These are phyloP conservation scores for Carassius auratus DNA, from an alignment of 2,113 vertebrate genomes.

Conservation along the genomic window DNA sequence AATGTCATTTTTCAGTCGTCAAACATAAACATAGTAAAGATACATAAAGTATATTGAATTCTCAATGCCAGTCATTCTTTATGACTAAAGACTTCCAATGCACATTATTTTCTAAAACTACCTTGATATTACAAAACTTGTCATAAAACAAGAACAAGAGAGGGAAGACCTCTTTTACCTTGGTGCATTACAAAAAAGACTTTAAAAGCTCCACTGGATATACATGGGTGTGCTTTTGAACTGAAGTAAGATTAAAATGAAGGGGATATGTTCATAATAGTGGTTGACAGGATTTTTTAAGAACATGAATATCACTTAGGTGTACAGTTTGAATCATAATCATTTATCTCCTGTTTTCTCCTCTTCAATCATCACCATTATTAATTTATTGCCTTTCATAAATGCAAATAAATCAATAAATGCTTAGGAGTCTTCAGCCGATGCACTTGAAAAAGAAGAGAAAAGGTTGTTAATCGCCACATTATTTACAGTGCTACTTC, in stretches of 20 bases:
- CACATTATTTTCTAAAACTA: background rate
- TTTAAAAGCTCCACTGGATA: background rate
- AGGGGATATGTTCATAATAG: background rate
- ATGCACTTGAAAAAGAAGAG: slow-evolving; percentile 71
- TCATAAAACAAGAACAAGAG: background rate
- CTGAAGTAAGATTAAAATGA: background rate
- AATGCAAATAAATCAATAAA: slow-evolving; percentile 62
- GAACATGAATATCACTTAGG: slow-evolving; percentile 13
- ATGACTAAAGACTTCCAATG: background rate
- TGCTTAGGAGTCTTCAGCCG: slow-evolving; percentile 64
- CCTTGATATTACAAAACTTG: background rate
- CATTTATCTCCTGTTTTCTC: slow-evolving; percentile 32
- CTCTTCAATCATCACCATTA: slow-evolving; percentile 50
- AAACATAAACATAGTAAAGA: background rate
- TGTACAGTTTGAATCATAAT: slow-evolving; percentile 16
- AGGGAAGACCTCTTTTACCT: background rate
- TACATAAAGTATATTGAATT: background rate
- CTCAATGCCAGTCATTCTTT: background rate
- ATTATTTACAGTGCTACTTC: background rate
- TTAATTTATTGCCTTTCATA: slow-evolving; percentile 60
- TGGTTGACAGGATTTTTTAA: background rate
- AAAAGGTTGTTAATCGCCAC: slow-evolving; percentile 55
- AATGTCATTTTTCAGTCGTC: background rate
- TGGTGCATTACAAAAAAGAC: background rate
- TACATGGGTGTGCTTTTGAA: background rate